Evolutionary conservation across 2,888 invertebrate genomes (phyloP).

Genomic region (Plusia festucae): DNA sequence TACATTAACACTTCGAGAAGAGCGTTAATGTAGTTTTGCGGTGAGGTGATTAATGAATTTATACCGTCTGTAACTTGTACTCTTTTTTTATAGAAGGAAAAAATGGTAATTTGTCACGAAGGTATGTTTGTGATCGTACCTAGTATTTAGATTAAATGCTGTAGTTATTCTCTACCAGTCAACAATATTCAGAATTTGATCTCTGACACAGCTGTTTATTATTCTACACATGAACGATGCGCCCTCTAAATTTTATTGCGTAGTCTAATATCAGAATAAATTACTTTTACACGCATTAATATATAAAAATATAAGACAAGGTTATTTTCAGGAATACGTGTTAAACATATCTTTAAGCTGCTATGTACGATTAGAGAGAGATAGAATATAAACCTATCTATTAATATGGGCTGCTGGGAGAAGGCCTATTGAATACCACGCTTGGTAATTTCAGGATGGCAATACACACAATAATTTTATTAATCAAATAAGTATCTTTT

Average conservation of each 20-base stretch:
- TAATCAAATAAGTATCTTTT: too few species aligned
- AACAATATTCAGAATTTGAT: neutral
- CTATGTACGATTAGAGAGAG: neutral
- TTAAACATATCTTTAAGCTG: neutral
- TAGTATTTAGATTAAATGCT: too few species aligned
- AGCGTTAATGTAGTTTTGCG: too few species aligned
- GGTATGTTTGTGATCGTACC: too few species aligned
- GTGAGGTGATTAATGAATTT: too few species aligned
- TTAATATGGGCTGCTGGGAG: too few species aligned
- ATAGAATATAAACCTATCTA: neutral
- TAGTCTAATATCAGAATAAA: neutral
- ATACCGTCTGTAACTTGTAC: too few species aligned
- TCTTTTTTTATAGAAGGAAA: too few species aligned
- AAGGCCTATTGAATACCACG: neutral
- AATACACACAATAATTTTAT: too few species aligned
- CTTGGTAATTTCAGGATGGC: neutral
- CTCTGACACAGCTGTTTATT: neutral
- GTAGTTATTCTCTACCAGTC: neutral
- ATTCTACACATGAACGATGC: neutral
- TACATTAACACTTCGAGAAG: too few species aligned
- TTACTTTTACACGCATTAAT: neutral
- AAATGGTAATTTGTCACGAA: too few species aligned
- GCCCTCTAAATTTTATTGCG: neutral
- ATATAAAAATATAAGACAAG: neutral
- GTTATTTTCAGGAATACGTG: neutral